Percentiles rank a stretch among this genome's conserved stretches.
These are phyloP conservation scores for Drosophila kanapiae DNA, from an alignment of 1,140 invertebrate genomes.

Conservation along the genomic window DNA sequence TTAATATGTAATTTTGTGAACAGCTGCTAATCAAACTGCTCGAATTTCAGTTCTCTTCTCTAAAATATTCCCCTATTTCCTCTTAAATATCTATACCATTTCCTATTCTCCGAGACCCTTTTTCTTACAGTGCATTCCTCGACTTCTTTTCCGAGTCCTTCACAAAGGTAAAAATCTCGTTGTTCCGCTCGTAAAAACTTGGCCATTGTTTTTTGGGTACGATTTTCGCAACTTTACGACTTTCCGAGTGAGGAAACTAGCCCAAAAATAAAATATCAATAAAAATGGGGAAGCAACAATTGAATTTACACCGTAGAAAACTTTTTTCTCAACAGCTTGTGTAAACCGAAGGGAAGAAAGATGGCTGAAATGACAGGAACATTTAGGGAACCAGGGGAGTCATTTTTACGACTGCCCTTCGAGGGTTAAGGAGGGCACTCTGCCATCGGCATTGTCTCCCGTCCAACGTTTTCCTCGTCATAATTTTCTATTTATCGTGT, in stretches of 20 bases:
- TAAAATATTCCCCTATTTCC: too few relatives aligned
- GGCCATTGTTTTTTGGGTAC: constrained; percentile 66
- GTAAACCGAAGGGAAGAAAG: constrained; percentile 30
- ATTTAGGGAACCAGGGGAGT: constrained; percentile 60
- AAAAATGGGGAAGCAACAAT: constrained; percentile 74
- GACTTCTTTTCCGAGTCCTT: constrained; percentile 26
- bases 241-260: constrained; percentile 63
- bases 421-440: constrained; percentile 24
- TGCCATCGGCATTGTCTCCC: constrained; percentile 31
- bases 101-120: rapidly evolving
- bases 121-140: neutral
- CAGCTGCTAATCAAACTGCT: too few relatives aligned
- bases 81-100: too few relatives aligned
- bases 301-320: constrained; percentile 77
- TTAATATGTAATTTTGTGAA: neutral
- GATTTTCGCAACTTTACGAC: constrained; percentile 76
- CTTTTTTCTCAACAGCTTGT: constrained; percentile 76
- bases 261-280: constrained; percentile 77
- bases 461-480: constrained; percentile 53
- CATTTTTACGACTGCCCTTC: constrained; percentile 70
- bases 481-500: constrained; percentile 82
- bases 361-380: constrained; percentile 68
- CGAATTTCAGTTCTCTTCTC: too few relatives aligned
- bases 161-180: constrained; percentile 30
- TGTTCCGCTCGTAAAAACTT: constrained; percentile 78